Base-by-base conservation (phyloP, 2,888 invertebrate species). In the Archaeoteleia sp. region DNA sequence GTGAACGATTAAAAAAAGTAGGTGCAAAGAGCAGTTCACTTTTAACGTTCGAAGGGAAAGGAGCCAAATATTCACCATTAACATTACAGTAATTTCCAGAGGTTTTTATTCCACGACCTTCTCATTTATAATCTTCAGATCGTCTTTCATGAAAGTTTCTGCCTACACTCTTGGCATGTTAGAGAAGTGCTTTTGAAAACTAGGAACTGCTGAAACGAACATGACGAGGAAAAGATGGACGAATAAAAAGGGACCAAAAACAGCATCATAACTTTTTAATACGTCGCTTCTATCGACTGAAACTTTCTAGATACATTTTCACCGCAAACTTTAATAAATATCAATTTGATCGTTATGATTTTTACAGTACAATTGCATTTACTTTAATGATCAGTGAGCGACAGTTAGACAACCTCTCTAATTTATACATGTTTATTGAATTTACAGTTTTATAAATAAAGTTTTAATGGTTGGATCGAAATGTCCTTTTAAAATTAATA, bases 211-310 rank as follows among this genome's bases (percentile, higher is more conserved):
- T 66, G 32, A n/a, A 51, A 55, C 49, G 54, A 55, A 45, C 48
- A 67, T 55, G 55, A 60, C 55, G 60, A 49, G 53, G 35, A 40
- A 55, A 67, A 48, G 53, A 55, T 67, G 40, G 53, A 49, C 54
- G 55, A 45, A 66, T 46, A 55, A 60, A 67, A 66, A 53, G 37
- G 29, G 13, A 45, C 37, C 34, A 43, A 49, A 57, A 60, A 37
- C 57, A 67, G 60, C 55, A 53, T 65, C 54, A 48, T 60, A 67
- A 67, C 67, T 67, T 67, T 67, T 60, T 60, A 60, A 67, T 60
- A 60, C 32, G 67, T 55, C 60, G 25, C 54, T 54, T 30, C 54
- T 45, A 51, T 54, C 55, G 49, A 32, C 32, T 17, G 27, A 67
- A 67, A 67, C 49, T 67, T 67, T 45, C 20, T 14, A 13, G 37